phyloP scores from a whole-genome alignment of 2,888 invertebrate genomes.

The Epicampocera succincta region DNA sequence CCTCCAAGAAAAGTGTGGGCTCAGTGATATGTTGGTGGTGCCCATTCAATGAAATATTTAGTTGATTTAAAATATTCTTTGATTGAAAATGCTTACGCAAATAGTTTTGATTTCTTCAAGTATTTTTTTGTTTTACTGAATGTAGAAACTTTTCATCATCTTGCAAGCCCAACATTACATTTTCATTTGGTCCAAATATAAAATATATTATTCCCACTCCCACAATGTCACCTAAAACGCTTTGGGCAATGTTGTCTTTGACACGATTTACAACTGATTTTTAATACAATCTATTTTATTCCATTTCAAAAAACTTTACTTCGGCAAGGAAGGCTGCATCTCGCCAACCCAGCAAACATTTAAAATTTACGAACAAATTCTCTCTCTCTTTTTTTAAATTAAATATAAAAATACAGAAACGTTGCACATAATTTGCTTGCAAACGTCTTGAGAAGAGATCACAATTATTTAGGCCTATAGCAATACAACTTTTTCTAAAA shows the following conservation, averaged over 20 bases:
- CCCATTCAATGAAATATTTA: too few relatives aligned
- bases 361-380: not conserved
- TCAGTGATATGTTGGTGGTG: too few relatives aligned
- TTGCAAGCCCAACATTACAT: not conserved
- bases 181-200: conserved; percentile 13
- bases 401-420: too few relatives aligned
- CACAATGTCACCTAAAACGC: conserved; percentile 39
- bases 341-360: conserved; percentile 26
- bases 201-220: conserved; percentile 43
- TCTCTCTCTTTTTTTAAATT: too few relatives aligned
- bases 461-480: too few relatives aligned
- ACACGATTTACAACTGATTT: conserved; percentile 62
- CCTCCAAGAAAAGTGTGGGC: too few relatives aligned
- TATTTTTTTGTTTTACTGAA: not conserved
- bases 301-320: conserved; percentile 27
- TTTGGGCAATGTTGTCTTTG: conserved; percentile 60
- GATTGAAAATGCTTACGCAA: not conserved
- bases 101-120: not conserved
- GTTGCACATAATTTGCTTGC: too few relatives aligned
- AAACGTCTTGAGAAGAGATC: too few relatives aligned
- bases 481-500: too few relatives aligned
- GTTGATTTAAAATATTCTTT: too few relatives aligned
- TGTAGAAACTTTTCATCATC: conserved; percentile 31
- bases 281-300: conserved; percentile 53
- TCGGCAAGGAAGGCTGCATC: conserved; percentile 1